Conservation (phyloP, 2,113 vertebrate species). For the Eulemur rufifrons region DNA sequence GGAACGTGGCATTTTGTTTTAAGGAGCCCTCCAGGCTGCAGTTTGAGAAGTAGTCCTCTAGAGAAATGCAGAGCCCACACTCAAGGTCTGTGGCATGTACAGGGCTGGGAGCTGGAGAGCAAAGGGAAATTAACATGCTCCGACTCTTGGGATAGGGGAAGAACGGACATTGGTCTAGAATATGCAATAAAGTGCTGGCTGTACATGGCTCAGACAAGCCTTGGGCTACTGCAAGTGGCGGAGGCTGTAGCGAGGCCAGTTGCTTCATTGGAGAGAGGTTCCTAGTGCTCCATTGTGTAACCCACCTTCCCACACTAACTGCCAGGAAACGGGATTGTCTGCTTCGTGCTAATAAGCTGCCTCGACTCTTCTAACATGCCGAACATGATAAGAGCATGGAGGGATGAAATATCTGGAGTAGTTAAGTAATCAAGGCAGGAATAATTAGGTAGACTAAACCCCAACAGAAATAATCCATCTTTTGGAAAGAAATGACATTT, state of each 20-base stretch:
- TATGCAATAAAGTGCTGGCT: neutral
- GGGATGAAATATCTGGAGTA: conserved; percentile 78
- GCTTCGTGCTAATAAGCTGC: conserved; percentile 34
- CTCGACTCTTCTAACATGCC: conserved; percentile 37
- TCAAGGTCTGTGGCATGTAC: neutral
- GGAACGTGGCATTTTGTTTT: neutral
- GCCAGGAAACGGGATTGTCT: conserved; percentile 30
- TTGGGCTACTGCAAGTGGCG: neutral
- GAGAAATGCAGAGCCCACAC: neutral
- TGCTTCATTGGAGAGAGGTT: neutral
- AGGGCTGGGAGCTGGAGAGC: neutral
- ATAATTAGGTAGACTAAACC: conserved; percentile 85
- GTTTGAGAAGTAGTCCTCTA: neutral
- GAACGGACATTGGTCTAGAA: neutral
- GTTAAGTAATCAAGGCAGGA: conserved; percentile 83
- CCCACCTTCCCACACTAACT: neutral
- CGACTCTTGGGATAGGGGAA: neutral
- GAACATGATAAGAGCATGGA: neutral
- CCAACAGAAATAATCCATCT: conserved; percentile 82
- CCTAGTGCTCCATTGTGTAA: neutral
- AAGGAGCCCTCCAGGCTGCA: neutral
- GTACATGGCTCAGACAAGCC: neutral
- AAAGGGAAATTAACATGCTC: neutral
- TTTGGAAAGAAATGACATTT: conserved; percentile 82
- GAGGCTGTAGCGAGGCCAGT: neutral